A percentile compares a stretch with the other conserved stretches of the same genome.
Conservation (phyloP, 2,113 vertebrate genomes). For the Clarias macrocephalus region DNA sequence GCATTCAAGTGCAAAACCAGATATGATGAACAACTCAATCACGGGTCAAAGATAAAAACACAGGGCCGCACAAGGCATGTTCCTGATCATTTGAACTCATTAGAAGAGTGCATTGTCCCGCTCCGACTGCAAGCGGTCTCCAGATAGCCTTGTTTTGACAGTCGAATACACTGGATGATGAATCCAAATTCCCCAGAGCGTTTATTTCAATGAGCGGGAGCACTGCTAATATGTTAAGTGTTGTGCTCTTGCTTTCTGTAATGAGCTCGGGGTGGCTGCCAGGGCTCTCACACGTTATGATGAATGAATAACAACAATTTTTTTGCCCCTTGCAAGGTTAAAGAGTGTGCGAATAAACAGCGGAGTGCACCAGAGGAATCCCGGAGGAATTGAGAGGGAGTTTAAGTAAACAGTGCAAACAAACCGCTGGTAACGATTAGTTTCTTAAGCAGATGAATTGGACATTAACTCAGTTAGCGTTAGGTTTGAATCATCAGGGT, state of each 20-base stretch:
- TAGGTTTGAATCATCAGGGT: not conserved
- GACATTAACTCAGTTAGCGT: not conserved
- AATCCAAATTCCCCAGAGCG: slow-evolving; percentile 28
- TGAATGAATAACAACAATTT: slow-evolving; percentile 21
- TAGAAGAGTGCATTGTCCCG: slow-evolving; percentile 9
- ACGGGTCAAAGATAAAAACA: slow-evolving; percentile 42
- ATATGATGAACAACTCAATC: slow-evolving; percentile 60
- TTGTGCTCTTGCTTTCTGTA: slow-evolving; percentile 32
- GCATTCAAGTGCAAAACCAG: slow-evolving; percentile 45
- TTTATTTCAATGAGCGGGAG: slow-evolving; percentile 4
- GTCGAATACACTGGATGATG: slow-evolving; percentile 26
- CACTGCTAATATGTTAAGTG: slow-evolving; percentile 36
- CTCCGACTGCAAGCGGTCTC: slow-evolving; percentile 19
- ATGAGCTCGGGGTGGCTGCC: slow-evolving; percentile 26
- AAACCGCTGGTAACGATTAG: not conserved
- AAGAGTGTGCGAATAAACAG: not conserved
- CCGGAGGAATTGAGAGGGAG: not conserved
- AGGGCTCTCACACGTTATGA: slow-evolving; percentile 5
- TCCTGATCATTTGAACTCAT: slow-evolving; percentile 12
- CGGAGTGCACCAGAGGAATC: not conserved
- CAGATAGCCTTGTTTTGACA: slow-evolving; percentile 42
- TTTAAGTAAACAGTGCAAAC: not conserved
- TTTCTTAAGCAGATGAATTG: not conserved
- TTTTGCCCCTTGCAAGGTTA: not conserved
- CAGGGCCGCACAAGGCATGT: slow-evolving; percentile 3